Evolutionary conservation across 2,888 invertebrate species (phyloP).

Genomic region (Oxystoma pomonae): DNA sequence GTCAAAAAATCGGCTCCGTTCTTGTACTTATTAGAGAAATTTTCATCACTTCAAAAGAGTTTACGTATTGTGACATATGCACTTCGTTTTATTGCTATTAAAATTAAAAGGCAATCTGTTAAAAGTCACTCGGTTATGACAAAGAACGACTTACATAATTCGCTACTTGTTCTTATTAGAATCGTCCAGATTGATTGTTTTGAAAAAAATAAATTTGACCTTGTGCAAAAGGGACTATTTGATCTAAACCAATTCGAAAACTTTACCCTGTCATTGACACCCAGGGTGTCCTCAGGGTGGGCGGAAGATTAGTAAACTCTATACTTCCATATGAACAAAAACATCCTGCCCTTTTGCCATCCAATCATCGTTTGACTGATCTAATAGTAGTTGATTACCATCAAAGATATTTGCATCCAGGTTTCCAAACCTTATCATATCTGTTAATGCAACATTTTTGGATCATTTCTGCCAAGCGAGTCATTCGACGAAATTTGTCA

Average conservation of each 20-base stretch:
- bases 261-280: slow-evolving; percentile 3
- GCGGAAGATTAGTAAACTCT: not conserved
- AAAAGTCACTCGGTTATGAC: not conserved
- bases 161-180: no score
- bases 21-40: not conserved
- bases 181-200: no score
- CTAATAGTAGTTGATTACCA: not conserved
- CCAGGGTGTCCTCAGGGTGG: slow-evolving; percentile 3
- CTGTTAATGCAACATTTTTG: not conserved
- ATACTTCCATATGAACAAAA: not conserved
- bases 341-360: slow-evolving; percentile 2
- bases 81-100: not conserved
- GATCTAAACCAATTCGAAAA: slow-evolving; percentile 9
- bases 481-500: not conserved
- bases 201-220: no score
- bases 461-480: not conserved
- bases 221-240: not conserved
- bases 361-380: not conserved
- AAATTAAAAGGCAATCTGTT: not conserved
- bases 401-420: slow-evolving; percentile 1
- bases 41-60: not conserved
- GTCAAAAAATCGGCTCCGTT: not conserved
- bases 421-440: not conserved
- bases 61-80: not conserved
- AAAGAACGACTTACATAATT: not conserved